Percentiles rank a stretch among this genome's conserved stretches.
Conservation (phyloP, 2,113 vertebrate species). For the Murina feae region DNA sequence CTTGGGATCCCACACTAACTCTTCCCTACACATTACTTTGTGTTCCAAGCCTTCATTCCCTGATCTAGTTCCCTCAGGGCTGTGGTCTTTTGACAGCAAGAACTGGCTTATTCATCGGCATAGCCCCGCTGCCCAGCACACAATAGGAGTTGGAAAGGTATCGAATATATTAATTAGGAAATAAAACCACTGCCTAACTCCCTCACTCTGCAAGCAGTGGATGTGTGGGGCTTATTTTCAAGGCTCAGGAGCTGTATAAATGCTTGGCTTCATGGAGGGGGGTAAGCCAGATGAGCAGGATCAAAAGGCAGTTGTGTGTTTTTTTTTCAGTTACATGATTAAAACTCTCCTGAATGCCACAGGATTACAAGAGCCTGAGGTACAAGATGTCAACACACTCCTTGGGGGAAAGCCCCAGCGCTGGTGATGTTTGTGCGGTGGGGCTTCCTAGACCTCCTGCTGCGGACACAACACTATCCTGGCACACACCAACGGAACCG, state of each 20-base stretch:
- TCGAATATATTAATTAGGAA: background rate
- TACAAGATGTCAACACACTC: background rate
- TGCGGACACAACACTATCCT: background rate
- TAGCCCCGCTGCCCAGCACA: background rate
- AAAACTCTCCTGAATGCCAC: background rate
- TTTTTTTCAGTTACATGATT: background rate
- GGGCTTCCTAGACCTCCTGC: background rate
- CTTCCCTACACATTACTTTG: background rate
- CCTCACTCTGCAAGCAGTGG: background rate
- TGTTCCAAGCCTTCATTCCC: background rate
- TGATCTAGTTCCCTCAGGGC: background rate
- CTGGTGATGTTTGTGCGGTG: background rate
- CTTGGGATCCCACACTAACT: background rate
- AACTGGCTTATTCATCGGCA: background rate
- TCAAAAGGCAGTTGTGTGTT: background rate
- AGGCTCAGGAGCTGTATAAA: background rate
- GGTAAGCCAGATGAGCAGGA: background rate
- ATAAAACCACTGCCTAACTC: background rate
- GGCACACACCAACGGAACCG: too few relatives aligned
- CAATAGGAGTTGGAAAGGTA: background rate
- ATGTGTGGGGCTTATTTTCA: background rate
- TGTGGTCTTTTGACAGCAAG: background rate
- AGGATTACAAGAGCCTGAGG: background rate
- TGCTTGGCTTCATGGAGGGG: background rate
- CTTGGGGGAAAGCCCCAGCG: background rate